Evolutionary conservation across 2,113 vertebrate genomes (phyloP).

Genomic region (Hoplias malabaricus): DNA sequence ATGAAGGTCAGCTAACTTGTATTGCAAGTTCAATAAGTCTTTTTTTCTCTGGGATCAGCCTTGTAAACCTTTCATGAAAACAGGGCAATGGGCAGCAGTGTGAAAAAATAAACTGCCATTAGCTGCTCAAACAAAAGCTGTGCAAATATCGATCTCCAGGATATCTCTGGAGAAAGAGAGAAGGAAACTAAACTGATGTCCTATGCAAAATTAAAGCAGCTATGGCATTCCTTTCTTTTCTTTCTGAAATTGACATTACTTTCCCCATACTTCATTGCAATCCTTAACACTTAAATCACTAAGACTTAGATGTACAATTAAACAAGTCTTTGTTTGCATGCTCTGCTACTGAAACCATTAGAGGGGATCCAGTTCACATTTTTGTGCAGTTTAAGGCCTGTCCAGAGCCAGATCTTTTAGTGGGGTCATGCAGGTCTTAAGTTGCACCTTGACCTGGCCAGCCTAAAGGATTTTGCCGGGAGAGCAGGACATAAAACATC

Average conservation of each 20-base stretch:
- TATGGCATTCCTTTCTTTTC: background rate
- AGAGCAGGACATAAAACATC: background rate
- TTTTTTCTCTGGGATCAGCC: slow-evolving; percentile 14
- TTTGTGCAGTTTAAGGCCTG: slow-evolving; percentile 11
- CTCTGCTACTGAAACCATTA: background rate
- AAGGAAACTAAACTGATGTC: background rate
- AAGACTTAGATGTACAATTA: too few relatives aligned
- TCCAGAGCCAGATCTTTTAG: background rate
- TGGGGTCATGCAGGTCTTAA: slow-evolving; percentile 34
- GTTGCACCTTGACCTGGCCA: slow-evolving; percentile 6
- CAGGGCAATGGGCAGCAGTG: background rate
- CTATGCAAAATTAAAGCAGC: background rate
- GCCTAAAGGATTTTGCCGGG: slow-evolving; percentile 8
- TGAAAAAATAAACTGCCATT: slow-evolving; percentile 11
- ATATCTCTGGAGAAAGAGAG: background rate
- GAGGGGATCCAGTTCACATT: slow-evolving; percentile 22
- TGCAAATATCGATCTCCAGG: slow-evolving; percentile 34
- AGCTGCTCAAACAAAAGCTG: slow-evolving; percentile 32
- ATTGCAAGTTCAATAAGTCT: slow-evolving; percentile 52
- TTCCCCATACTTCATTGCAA: background rate
- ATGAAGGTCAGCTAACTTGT: slow-evolving; percentile 37
- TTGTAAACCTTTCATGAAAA: slow-evolving; percentile 10
- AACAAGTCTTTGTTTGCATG: background rate
- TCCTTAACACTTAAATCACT: background rate
- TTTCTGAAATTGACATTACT: background rate